Evolutionary conservation across 1,140 invertebrate genomes (phyloP).

Genomic region (Aphidius gifuensis): DNA sequence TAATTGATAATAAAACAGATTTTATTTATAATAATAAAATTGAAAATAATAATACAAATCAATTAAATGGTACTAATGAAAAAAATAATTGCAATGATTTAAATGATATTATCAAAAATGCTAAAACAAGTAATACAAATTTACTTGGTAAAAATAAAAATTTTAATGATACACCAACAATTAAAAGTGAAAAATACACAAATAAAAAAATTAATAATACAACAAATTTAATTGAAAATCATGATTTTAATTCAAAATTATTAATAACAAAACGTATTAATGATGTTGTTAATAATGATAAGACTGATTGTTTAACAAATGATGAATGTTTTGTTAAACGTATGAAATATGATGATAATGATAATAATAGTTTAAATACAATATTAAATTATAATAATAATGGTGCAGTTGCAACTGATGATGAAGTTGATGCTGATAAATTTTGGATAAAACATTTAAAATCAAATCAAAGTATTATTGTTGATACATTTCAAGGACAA

Average conservation of each 20-base stretch:
- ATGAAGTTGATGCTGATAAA: slow-evolving; percentile 58
- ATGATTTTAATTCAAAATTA: slow-evolving; percentile 52
- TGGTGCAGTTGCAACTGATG: slow-evolving; percentile 41
- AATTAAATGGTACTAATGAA: slow-evolving; percentile 31
- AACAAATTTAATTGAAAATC: slow-evolving; percentile 47
- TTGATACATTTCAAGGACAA: slow-evolving; percentile 72
- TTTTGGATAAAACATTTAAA: slow-evolving; percentile 64
- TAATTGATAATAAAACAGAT: slow-evolving; percentile 38
- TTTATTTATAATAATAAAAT: slow-evolving; percentile 43
- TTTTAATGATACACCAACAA: slow-evolving; percentile 59
- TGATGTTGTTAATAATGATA: slow-evolving; percentile 42
- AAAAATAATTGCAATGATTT: slow-evolving; percentile 40
- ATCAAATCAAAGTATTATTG: slow-evolving; percentile 64
- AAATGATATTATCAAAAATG: slow-evolving; percentile 64
- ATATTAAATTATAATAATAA: slow-evolving; percentile 42
- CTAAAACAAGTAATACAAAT: slow-evolving; percentile 66
- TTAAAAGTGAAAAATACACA: too few species aligned
- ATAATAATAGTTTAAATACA: slow-evolving; percentile 38
- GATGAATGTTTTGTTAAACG: slow-evolving; percentile 53
- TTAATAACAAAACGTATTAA: slow-evolving; percentile 54
- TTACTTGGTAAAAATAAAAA: slow-evolving; percentile 58
- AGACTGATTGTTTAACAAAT: slow-evolving; percentile 44
- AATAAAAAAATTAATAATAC: slow-evolving; percentile 49
- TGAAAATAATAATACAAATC: slow-evolving; percentile 20
- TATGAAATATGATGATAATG: slow-evolving; percentile 53